These are phyloP conservation scores for Reticulitermes speratus DNA, from an alignment of 1,140 invertebrate genomes.

Conservation along the genomic window DNA sequence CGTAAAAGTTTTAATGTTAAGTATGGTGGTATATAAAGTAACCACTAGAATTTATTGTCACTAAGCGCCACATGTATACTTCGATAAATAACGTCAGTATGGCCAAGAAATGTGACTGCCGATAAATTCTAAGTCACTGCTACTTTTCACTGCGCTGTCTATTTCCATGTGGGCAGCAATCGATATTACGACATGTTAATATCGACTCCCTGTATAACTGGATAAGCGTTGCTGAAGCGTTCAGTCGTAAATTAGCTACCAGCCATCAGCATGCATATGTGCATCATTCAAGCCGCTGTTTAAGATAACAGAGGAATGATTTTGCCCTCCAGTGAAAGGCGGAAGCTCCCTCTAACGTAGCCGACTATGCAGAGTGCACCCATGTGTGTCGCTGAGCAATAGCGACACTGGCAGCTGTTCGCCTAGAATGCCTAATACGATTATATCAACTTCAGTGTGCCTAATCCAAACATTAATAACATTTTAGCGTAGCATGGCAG, in stretches of 20 bases:
- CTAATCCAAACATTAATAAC: neutral
- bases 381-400: neutral
- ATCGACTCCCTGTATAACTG: neutral
- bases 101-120: neutral
- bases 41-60: no score
- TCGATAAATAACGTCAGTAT: neutral
- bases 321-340: neutral
- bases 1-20: no score
- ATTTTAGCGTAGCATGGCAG: no score
- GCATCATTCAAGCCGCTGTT: neutral
- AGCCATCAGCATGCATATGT: neutral
- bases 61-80: no score
- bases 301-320: constrained; percentile 13
- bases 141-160: neutral
- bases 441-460: neutral
- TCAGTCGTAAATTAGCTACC: neutral
- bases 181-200: constrained; percentile 12
- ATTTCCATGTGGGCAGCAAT: neutral
- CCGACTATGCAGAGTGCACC: neutral
- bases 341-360: neutral
- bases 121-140: neutral
- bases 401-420: neutral
- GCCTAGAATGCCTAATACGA: neutral
- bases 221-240: neutral
- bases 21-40: no score